Evolutionary conservation across 2,888 invertebrate species (phyloP).

Genomic region (Eustalomyia histrio): DNA sequence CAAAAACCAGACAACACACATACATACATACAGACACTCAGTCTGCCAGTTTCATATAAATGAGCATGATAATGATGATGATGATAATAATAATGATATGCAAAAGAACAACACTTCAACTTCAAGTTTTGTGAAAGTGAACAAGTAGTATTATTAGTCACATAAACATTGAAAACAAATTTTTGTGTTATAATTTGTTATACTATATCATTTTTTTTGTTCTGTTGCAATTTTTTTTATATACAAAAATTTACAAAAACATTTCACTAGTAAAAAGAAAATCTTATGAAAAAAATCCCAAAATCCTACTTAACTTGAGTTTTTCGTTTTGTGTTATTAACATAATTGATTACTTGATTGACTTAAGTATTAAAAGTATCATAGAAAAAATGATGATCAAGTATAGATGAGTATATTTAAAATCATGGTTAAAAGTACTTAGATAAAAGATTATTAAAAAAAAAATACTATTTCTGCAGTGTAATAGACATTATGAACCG

Average conservation of each 20-base stretch:
- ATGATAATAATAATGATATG: conserved; percentile 44
- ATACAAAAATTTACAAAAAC: background rate
- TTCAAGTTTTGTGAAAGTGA: conserved; percentile 14
- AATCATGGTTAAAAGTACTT: background rate
- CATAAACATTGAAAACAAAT: conserved; percentile 13
- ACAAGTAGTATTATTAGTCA: background rate
- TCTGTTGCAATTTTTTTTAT: background rate
- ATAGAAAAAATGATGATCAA: background rate
- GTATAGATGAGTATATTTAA: background rate
- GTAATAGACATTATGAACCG: no score
- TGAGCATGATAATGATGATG: conserved; percentile 49
- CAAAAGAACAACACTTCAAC: conserved; percentile 16
- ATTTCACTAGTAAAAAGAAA: background rate
- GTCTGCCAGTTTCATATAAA: conserved; percentile 29
- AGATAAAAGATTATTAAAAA: background rate
- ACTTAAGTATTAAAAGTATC: conserved; percentile 32
- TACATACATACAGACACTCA: background rate
- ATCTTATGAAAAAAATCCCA: background rate
- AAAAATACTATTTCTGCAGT: background rate
- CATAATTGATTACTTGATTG: conserved; percentile 57
- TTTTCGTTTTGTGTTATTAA: conserved; percentile 25
- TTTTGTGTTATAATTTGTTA: conserved; percentile 25
- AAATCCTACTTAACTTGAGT: conserved; percentile 21
- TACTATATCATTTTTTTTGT: background rate
- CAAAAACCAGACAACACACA: background rate